Evolutionary conservation across 2,888 invertebrate species (phyloP), one percentile per base, ranked within the genome.

Genomic region (Drosophila infuscata): DNA sequence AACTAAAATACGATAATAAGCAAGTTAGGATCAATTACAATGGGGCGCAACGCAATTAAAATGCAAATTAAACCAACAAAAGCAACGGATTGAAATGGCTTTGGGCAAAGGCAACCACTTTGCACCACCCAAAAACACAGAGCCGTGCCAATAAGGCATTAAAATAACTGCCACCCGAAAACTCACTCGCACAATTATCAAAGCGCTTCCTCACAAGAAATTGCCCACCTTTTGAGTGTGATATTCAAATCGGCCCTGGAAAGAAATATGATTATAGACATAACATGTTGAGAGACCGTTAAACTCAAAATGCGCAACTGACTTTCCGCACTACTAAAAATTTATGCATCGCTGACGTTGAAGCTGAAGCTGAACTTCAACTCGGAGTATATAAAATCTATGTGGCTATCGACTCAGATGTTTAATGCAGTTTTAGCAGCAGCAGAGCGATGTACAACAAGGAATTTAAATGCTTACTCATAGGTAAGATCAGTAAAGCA

Each of bases 311-410:
- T 61, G 74, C 84, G 82, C 82, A 88, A 76, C 81, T 57, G 61
- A 81, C 86, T 90, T 87, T 88, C 86, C 86, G 90, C 81, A 90
- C 88, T 77, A 62, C 59, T 74, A 75, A 82, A 74, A 82, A 73
- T 76, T 76, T 81, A 66, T 81, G 90, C 86, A 82, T 76, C 83
- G 81, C 35, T 65, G 41, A 60, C 78, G 78, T 33, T 86, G 88
- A 32, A 67, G 62, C 49, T 64, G 32, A 62, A 46, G 68, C 66
- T 41, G 48, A 61, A 35, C 12, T 32, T 15, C 9, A 12, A 25
- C 38, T 33, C 17, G 53, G 29, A 56, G 59, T 82, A 88, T 90
- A 87, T 90, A 87, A 81, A 90, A 74, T 33, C 53, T 30, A 54
- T 51, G 61, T 29, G 32, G 59, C 41, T 30, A 32, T n/a, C 46